These are phyloP conservation scores for Arothron firmamentum DNA, from an alignment of 2,113 vertebrate genomes.

Conservation along the genomic window DNA sequence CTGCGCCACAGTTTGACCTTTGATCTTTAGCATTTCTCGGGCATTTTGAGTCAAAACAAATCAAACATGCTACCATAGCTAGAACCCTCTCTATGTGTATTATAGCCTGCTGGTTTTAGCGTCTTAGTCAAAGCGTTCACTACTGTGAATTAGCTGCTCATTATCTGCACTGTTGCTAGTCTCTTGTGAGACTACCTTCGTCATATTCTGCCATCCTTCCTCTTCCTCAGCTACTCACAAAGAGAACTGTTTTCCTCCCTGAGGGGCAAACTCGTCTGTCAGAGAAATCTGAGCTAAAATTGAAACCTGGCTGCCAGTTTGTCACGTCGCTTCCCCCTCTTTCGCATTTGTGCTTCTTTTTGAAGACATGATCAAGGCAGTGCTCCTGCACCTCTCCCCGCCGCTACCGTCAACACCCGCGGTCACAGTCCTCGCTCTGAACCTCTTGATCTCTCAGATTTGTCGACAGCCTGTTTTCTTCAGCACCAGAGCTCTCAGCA, in stretches of 20 bases:
- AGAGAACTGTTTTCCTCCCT: slow-evolving; percentile 15
- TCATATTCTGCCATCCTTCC: not conserved
- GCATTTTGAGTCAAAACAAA: too few species aligned
- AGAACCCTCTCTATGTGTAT: too few species aligned
- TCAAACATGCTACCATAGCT: too few species aligned
- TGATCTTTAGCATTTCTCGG: too few species aligned
- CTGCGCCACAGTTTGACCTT: too few species aligned
- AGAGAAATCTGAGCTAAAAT: slow-evolving; percentile 17
- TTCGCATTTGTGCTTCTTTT: slow-evolving; percentile 14
- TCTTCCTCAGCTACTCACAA: slow-evolving; percentile 1
- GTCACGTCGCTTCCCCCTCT: slow-evolving; percentile 10
- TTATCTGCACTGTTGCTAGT: too few species aligned
- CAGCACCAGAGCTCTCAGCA: not conserved
- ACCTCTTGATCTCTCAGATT: slow-evolving; percentile 45
- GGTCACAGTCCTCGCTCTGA: slow-evolving; percentile 15
- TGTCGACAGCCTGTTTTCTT: slow-evolving; percentile 23
- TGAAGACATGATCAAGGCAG: slow-evolving; percentile 45
- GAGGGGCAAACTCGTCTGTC: slow-evolving; percentile 24
- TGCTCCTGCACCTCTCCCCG: slow-evolving; percentile 17
- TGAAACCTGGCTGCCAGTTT: slow-evolving; percentile 7
- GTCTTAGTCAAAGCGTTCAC: too few species aligned
- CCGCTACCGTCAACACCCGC: slow-evolving; percentile 26
- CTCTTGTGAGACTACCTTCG: not conserved
- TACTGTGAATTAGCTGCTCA: too few species aligned
- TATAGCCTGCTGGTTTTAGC: too few species aligned